Conservation (phyloP, 2,888 invertebrate genomes). For the Axea sp. region DNA sequence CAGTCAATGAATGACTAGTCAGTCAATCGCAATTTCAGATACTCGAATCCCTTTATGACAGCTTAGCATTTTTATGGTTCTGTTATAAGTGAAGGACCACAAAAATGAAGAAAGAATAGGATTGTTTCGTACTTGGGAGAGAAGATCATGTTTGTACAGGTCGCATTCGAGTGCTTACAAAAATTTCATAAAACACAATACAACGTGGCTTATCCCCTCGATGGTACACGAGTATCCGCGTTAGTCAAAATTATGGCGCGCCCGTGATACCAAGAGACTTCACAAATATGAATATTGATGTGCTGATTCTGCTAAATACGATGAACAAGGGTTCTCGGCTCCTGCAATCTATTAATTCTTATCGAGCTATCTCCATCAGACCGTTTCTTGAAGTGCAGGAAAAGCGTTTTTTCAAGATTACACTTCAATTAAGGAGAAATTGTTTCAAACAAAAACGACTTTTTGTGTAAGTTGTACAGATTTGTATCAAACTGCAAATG, state of each 20-base stretch:
- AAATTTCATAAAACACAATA: conserved; percentile 50
- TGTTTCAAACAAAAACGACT: too few species aligned
- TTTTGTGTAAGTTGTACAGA: too few species aligned
- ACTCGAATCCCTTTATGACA: conserved; percentile 58
- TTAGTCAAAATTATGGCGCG: conserved; percentile 47
- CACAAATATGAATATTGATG: conserved; percentile 77
- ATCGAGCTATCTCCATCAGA: conserved; percentile 61
- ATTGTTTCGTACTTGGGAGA: conserved; percentile 25
- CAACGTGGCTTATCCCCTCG: conserved; percentile 33
- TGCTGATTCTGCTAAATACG: conserved; percentile 77
- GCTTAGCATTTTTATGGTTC: conserved; percentile 64
- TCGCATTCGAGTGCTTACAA: conserved; percentile 45
- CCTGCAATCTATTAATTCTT: conserved; percentile 73
- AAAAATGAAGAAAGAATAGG: conserved; percentile 16
- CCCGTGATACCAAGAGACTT: conserved; percentile 47
- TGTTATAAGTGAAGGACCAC: not conserved
- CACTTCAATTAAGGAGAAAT: too few species aligned
- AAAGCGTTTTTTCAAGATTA: conserved; percentile 44
- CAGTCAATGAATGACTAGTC: not conserved
- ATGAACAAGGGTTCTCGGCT: conserved; percentile 66
- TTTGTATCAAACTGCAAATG: too few species aligned
- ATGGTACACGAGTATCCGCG: conserved; percentile 37
- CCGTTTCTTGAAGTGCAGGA: conserved; percentile 41
- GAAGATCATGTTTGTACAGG: conserved; percentile 50
- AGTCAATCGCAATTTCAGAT: not conserved